phyloP scores from a whole-genome alignment of 2,888 invertebrate species.

The Lasioglossum pauxillum region DNA sequence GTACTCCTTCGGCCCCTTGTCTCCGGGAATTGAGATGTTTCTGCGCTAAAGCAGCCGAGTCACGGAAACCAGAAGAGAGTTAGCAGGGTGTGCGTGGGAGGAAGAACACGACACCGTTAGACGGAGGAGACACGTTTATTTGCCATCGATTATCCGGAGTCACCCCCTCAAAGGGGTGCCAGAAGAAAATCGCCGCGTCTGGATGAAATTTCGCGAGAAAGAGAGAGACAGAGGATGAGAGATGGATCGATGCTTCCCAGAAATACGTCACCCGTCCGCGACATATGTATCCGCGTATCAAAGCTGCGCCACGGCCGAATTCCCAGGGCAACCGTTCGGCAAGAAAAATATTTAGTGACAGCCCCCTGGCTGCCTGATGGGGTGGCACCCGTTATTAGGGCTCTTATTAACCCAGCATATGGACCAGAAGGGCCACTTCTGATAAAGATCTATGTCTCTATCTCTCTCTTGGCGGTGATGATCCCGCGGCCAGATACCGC shows the following conservation, averaged over 20 bases:
- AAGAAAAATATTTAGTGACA: constrained; percentile 84
- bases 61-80: not conserved
- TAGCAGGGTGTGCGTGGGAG: not conserved
- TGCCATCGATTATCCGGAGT: constrained; percentile 10
- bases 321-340: constrained; percentile 77
- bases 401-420: constrained; percentile 83
- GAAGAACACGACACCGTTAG: not conserved
- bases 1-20: not conserved
- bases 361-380: constrained; percentile 73
- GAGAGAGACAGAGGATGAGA: not conserved
- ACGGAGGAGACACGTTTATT: not conserved
- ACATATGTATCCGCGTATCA: constrained; percentile 48
- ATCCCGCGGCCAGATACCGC: constrained; percentile 65
- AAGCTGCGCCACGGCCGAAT: constrained; percentile 64
- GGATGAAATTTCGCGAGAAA: constrained; percentile 23
- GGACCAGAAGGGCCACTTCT: constrained; percentile 80
- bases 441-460: constrained; percentile 78
- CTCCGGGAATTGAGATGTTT: not conserved
- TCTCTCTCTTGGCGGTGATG: constrained; percentile 36
- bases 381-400: constrained; percentile 80
- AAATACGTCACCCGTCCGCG: constrained; percentile 40
- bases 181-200: not conserved
- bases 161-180: not conserved
- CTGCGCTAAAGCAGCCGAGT: not conserved
- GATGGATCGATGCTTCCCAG: constrained; percentile 49